These are phyloP conservation scores for Spilosoma lubricipeda DNA, from an alignment of 2,888 invertebrate species.

Conservation along the genomic window DNA sequence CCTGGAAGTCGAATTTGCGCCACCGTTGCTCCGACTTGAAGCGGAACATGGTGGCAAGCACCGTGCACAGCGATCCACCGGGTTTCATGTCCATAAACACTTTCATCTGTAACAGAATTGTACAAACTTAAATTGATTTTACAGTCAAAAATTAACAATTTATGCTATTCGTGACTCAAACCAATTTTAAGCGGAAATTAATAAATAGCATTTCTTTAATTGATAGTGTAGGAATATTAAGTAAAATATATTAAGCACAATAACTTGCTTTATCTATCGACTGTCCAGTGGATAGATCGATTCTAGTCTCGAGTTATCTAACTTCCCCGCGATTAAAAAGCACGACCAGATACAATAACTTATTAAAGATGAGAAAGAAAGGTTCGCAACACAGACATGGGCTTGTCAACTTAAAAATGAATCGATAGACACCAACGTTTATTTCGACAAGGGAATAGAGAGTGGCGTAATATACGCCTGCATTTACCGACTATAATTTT, in stretches of 20 bases:
- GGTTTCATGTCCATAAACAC: conserved; percentile 98
- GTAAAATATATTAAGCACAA: not conserved
- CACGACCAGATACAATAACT: not conserved
- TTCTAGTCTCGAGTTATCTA: too few species aligned
- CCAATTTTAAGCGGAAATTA: too few species aligned
- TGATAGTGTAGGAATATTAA: not conserved
- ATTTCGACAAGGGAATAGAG: not conserved
- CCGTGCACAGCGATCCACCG: conserved; percentile 96
- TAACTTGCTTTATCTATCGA: too few species aligned
- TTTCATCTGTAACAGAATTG: conserved; percentile 89
- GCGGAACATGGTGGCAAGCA: conserved; percentile 96
- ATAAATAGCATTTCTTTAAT: not conserved
- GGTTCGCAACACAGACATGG: not conserved
- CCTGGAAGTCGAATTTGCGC: conserved; percentile 97
- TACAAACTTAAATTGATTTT: not conserved
- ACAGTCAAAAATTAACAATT: not conserved
- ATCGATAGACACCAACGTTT: not conserved
- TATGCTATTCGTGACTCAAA: too few species aligned
- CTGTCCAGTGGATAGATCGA: too few species aligned
- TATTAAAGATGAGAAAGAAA: not conserved
- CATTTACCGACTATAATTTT: not conserved
- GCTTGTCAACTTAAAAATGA: not conserved
- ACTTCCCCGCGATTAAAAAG: not conserved
- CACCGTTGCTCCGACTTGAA: conserved; percentile 98
- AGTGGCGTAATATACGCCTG: not conserved